Evolutionary conservation across 2,797 vertebrate genomes (phyloP).

Genomic region (Champsocephalus gunnari): DNA sequence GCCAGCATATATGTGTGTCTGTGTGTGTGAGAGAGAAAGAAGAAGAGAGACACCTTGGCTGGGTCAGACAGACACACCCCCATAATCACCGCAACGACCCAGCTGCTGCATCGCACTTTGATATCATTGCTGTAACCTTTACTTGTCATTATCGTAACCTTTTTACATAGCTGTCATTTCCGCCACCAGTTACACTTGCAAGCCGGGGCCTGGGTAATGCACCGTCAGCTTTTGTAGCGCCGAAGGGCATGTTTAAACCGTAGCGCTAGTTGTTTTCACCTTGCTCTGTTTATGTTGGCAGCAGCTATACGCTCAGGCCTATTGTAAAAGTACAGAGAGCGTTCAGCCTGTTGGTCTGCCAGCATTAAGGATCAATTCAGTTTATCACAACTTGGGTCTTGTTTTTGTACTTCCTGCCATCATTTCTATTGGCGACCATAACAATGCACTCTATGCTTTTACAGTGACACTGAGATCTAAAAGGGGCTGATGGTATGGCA

Average conservation of each 20-base stretch:
- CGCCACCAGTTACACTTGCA: slow-evolving; percentile 45
- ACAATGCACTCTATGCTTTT: not conserved
- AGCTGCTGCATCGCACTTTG: slow-evolving; percentile 68
- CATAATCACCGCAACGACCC: slow-evolving; percentile 68
- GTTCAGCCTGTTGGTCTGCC: slow-evolving; percentile 8
- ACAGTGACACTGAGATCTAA: not conserved
- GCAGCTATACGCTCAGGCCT: slow-evolving; percentile 36
- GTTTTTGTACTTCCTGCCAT: not conserved
- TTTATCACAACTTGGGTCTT: not conserved
- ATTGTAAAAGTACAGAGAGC: slow-evolving; percentile 7
- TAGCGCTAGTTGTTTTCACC: slow-evolving; percentile 57
- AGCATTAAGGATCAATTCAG: not conserved
- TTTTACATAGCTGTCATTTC: slow-evolving; percentile 75
- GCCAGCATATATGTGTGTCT: slow-evolving; percentile 43
- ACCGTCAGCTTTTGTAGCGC: slow-evolving; percentile 60
- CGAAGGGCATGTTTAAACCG: slow-evolving; percentile 69
- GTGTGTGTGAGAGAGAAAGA: not conserved
- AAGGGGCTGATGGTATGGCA: not conserved
- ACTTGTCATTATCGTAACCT: slow-evolving; percentile 76
- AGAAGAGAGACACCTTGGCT: slow-evolving; percentile 62
- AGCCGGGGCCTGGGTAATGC: slow-evolving; percentile 51
- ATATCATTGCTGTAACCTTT: slow-evolving; percentile 79
- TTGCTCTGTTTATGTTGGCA: slow-evolving; percentile 48
- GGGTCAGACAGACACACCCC: slow-evolving; percentile 70
- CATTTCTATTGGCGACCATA: not conserved